phyloP scores from a whole-genome alignment of 1,140 invertebrate species.

The Laodelphax striatellus region DNA sequence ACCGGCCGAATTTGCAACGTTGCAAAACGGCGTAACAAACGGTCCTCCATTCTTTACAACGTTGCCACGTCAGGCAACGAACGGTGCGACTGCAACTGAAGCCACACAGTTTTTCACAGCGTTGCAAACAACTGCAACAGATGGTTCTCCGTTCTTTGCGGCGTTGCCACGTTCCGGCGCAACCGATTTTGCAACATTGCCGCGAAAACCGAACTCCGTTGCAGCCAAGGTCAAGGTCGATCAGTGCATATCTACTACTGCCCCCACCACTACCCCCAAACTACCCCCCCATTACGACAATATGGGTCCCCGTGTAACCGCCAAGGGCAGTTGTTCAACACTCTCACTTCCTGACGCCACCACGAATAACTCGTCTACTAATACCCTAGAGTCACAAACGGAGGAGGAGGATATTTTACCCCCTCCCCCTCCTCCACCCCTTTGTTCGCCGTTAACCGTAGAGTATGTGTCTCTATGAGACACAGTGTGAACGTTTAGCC shows the following conservation, averaged over 20 bases:
- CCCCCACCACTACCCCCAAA: conserved; percentile 10
- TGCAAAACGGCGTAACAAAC: too few species aligned
- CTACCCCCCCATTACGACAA: conserved; percentile 62
- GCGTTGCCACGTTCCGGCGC: background rate
- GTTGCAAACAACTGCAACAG: too few species aligned
- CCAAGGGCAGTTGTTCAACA: conserved; percentile 61
- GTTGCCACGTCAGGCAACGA: too few species aligned
- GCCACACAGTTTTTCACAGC: background rate
- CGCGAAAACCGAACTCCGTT: background rate
- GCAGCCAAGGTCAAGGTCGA: background rate
- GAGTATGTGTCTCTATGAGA: conserved; percentile 27
- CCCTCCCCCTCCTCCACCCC: conserved; percentile 38
- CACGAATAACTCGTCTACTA: conserved; percentile 7
- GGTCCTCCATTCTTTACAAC: too few species aligned
- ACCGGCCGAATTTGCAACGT: too few species aligned
- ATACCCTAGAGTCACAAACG: too few species aligned
- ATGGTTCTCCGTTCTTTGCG: too few species aligned
- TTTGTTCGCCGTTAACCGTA: conserved; percentile 32
- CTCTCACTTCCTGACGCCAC: conserved; percentile 58
- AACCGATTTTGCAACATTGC: background rate
- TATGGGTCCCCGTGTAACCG: conserved; percentile 77
- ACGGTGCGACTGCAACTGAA: conserved; percentile 19
- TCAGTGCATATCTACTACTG: conserved; percentile 16
- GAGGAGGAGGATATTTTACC: conserved; percentile 33
- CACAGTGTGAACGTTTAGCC: background rate